phyloP scores from a whole-genome alignment of 2,797 vertebrate genomes.

The Betta splendens region DNA sequence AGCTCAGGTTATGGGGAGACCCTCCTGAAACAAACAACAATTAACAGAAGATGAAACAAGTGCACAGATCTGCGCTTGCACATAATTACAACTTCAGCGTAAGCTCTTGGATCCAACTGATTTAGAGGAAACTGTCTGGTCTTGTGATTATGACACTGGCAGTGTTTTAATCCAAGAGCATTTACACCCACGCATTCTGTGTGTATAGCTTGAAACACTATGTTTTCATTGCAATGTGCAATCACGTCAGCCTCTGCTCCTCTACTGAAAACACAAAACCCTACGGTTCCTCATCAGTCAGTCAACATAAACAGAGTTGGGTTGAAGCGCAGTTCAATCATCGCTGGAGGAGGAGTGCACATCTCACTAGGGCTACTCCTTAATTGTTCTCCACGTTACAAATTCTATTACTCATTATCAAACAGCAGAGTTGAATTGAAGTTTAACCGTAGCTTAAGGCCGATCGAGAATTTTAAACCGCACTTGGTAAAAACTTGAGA shows the following conservation, averaged over 20 bases:
- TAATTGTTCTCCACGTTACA: conserved; percentile 52
- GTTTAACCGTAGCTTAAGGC: conserved; percentile 62
- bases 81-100: neutral
- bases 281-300: conserved; percentile 27
- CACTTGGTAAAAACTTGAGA: conserved; percentile 19
- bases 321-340: conserved; percentile 66
- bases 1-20: conserved; percentile 94
- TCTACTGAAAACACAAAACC: conserved; percentile 3
- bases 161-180: neutral
- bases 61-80: neutral
- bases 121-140: neutral
- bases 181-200: neutral
- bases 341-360: conserved; percentile 38
- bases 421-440: conserved; percentile 61
- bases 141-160: neutral
- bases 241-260: neutral
- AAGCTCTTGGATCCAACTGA: neutral
- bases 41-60: neutral
- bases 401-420: conserved; percentile 50
- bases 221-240: neutral
- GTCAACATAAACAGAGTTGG: conserved; percentile 16
- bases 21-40: conserved; percentile 83
- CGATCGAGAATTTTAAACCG: conserved; percentile 41
- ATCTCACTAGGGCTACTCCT: conserved; percentile 27
- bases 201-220: too few relatives aligned